Conservation (phyloP, 2,113 vertebrate genomes). For the Oncorhynchus nerka region DNA sequence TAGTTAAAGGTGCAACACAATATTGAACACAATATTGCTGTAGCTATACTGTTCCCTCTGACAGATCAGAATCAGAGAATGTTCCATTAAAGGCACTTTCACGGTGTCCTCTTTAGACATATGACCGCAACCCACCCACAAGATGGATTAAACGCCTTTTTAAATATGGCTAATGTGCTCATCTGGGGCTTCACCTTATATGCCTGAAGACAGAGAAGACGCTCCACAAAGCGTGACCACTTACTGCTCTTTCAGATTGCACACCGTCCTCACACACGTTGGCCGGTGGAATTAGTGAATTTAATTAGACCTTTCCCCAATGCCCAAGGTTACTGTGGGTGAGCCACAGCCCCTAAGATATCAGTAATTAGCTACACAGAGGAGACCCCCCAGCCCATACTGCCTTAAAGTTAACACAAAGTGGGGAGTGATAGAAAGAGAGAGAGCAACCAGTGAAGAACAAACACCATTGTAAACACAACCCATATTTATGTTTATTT, state of each 20-base stretch:
- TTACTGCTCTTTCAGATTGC: conserved; percentile 44
- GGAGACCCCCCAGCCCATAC: conserved; percentile 3
- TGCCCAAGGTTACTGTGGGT: conserved; percentile 46
- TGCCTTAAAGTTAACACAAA: not conserved
- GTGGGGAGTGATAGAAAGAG: conserved; percentile 23
- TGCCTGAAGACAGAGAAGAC: conserved; percentile 18
- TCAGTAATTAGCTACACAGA: conserved; percentile 30
- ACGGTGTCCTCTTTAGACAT: conserved; percentile 33
- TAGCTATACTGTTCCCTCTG: no score
- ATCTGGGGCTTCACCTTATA: conserved; percentile 15
- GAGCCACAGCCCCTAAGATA: conserved; percentile 25
- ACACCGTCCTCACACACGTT: conserved; percentile 26
- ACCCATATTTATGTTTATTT: no score
- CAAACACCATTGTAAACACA: no score
- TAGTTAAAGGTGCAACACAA: no score
- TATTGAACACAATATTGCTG: no score
- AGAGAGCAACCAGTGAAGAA: not conserved
- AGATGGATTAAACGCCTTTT: conserved; percentile 48
- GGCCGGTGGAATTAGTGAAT: conserved; percentile 30
- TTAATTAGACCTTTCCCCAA: conserved; percentile 50
- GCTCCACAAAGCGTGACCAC: conserved; percentile 40
- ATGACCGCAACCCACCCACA: conserved; percentile 1
- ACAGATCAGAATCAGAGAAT: not conserved
- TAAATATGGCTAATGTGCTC: conserved; percentile 45
- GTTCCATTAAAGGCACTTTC: conserved; percentile 36